Base-by-base conservation (phyloP, 2,797 vertebrate genomes). In the Chaetodon trifasciatus region DNA sequence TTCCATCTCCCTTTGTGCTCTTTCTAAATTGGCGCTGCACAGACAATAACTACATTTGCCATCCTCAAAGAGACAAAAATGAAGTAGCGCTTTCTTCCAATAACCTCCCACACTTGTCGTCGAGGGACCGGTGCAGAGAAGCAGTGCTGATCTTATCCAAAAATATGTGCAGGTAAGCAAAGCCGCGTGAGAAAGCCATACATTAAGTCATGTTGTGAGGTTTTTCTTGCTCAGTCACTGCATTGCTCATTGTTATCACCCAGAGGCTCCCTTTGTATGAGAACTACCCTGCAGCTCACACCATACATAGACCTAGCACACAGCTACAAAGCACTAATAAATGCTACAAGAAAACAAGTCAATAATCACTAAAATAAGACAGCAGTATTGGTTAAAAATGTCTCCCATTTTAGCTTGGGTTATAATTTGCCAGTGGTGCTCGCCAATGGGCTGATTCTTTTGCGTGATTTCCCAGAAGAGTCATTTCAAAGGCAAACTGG, bases 61-160 rank as follows among this genome's bases (percentile, higher is more conserved):
- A 12, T 78, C 75, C 70, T 74, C 23, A 49, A 13, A 77, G 64
- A 75, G 61, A 72, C 58, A 28, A 69, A 67, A 44, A 52, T 65
- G 5, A 74, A 73, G 57, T 8, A 23, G 81, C 57, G 70, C 62
- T 81, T 72, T 80, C 62, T 74, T 63, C 68, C 55, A 17, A 11
- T 63, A 84, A 79, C 87, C 85, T 86, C 86, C 86, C 74, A 88
- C 82, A 62, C 78, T 66, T 68, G 21, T 19, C 81, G 84, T 83
- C 70, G 73, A 24, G 75, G 85, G 81, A 78, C 50, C 52, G 35
- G 58, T 28, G 86, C 71, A 52, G 80, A 40, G 81, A n/a, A 87
- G 84, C 87, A 93, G 46, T 93, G 94, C 93, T 94, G 92, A 94
- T 92, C 88, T 79, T 92, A 89, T 93, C 90, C 85, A 61, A 89